Evolutionary conservation across 2,113 vertebrate genomes (phyloP), one percentile per base, ranked within the genome.

Genomic region (Emydocephalus ijimae): DNA sequence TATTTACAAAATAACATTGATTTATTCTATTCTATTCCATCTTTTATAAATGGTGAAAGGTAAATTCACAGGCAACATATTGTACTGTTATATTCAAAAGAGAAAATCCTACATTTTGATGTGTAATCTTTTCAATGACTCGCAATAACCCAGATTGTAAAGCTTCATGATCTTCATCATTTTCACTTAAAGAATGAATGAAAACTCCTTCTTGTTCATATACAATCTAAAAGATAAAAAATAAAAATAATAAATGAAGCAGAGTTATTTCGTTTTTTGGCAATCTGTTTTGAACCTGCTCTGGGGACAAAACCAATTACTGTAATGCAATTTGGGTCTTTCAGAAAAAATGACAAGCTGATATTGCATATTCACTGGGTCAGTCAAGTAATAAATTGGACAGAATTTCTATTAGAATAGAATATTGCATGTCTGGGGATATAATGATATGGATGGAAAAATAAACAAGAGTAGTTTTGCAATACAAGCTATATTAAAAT

Each of bases 181-280:
- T 99, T 90, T 98, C 98, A 29, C 96, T 97, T 91, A 97, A 98
- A 11, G 98, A 98, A 93, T 99, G 99, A 96, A 99, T 98, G 96
- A 98, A 99, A 88, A 99, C 98, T 9, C 99, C 99, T 94, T 99
- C 99, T 18, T 98, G 98, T 95, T 99, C 99, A 96, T 98, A 99
- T 56, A 99, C n/a, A 94, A 99, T 96, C 99, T 99, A 48, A 45
- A 39, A 11, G 96, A 94, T 0, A 18, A 95, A 85, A 88, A 92
- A n/a, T 6, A 61, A 54, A 95, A 90, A 4, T 1, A 91, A 5
- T 1, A 91, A 94, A 92, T 69, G 90, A 43, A 21, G 52, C 0
- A 0, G 21, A 29, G 21, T 39, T 64, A 48, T 54, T 90, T 43
- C 24, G 55, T 39, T 74, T 56, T 88, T 81, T 81, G 61, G n/a